Evolutionary conservation across 2,113 vertebrate genomes (phyloP).

Genomic region (Dendrocopos noguchii): DNA sequence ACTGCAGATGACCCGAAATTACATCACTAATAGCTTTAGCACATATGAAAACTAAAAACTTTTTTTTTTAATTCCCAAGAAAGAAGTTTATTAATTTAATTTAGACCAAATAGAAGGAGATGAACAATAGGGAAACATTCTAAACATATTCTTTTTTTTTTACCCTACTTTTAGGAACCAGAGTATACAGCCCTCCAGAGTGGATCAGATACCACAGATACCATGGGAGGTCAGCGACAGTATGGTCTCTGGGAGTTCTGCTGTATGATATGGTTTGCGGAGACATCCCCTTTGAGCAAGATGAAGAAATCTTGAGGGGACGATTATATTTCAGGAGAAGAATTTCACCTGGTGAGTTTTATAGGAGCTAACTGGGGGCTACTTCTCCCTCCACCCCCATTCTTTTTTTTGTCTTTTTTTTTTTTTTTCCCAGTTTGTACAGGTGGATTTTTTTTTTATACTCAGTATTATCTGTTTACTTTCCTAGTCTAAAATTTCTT

Average conservation of each 20-base stretch:
- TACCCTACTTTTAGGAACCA: constrained; percentile 78
- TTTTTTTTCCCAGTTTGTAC: neutral
- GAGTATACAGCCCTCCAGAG: constrained; percentile 97
- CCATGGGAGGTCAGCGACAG: constrained; percentile 93
- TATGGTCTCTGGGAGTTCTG: constrained; percentile 97
- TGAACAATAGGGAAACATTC: neutral
- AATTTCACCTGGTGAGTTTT: constrained; percentile 86
- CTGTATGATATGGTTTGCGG: constrained; percentile 98
- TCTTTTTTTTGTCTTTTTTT: neutral
- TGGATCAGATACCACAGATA: constrained; percentile 97
- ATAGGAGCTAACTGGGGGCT: neutral
- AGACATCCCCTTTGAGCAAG: constrained; percentile 97
- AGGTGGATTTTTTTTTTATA: neutral
- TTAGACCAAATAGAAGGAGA: neutral
- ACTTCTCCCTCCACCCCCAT: neutral
- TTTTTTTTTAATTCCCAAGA: neutral
- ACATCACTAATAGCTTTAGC: neutral
- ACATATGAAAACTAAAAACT: neutral
- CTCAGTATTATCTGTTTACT: neutral
- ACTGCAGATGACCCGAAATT: constrained; percentile 14
- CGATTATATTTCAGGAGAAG: constrained; percentile 91
- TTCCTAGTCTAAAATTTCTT: neutral
- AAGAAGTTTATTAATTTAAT: neutral
- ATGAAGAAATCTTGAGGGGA: constrained; percentile 93
- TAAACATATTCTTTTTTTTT: neutral